A percentile compares a stretch with the other conserved stretches of the same genome.
phyloP scores from a whole-genome alignment of 2,797 vertebrate genomes.

The Eulemur coronatus region DNA sequence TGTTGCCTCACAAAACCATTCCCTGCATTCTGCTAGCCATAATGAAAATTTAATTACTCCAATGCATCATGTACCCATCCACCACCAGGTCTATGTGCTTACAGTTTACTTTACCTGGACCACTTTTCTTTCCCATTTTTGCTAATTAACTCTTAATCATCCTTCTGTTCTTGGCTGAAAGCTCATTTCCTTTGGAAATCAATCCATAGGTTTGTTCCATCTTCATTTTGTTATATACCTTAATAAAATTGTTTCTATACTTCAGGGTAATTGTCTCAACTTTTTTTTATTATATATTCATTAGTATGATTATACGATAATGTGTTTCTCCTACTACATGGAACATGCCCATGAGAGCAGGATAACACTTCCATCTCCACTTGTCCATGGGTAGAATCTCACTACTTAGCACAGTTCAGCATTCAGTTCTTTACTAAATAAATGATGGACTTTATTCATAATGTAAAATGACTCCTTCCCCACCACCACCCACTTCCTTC shows the following conservation, averaged over 20 bases:
- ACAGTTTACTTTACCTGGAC: background rate
- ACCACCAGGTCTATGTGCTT: background rate
- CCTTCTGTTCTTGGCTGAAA: background rate
- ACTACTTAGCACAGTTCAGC: background rate
- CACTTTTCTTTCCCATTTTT: background rate
- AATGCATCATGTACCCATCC: background rate
- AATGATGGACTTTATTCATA: background rate
- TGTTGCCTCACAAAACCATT: background rate
- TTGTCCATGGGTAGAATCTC: background rate
- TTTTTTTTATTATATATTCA: conserved; percentile 3
- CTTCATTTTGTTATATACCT: background rate
- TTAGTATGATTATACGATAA: background rate
- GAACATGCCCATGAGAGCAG: background rate
- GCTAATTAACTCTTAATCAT: background rate
- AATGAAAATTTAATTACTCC: background rate
- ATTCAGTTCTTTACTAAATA: background rate
- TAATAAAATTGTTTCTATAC: background rate
- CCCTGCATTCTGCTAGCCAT: background rate
- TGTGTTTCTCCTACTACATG: background rate
- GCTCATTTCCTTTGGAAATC: background rate
- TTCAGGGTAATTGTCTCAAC: background rate
- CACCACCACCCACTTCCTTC: background rate
- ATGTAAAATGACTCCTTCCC: background rate
- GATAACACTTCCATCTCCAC: background rate
- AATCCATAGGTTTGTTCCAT: background rate